Base-by-base conservation (phyloP, 2,888 invertebrate species). In the Galerucella pusilla region DNA sequence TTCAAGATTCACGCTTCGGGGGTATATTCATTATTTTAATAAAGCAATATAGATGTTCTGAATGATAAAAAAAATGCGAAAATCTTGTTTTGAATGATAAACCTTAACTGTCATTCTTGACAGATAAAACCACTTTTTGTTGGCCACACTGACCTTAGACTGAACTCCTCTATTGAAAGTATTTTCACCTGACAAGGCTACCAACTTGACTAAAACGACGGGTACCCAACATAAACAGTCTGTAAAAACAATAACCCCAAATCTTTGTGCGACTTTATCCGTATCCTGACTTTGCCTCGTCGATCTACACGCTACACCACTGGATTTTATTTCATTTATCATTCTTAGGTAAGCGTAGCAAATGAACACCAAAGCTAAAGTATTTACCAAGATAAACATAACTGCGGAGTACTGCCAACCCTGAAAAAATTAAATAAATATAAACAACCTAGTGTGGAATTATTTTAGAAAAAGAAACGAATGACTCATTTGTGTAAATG, bases 201-300 rank as follows among this genome's bases (percentile, higher is more conserved):
- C 85, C 73, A 90, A 78, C 84, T 91, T 91, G 60, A 91, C 89
- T 42, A 89, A 81, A 57, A 91, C 90, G 46, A 91, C 88, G 3
- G 91, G 91, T 71, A 91, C 87, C 91, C 91, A 92, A 83, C 91
- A 91, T 59, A 90, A 84, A 80, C 90, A 91, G 81, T 91, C 91
- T 0, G 91, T 91, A 63, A 89, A 87, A 35, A 91, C 90, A 80
- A 91, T 91, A 49, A 91, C 87, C 9, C 89, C 90, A 80, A 91
- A 91, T 83, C 91, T 86, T 81, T 90, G 90, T 14, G 91, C 90
- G 52, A 91, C 90, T 76, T 84, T 85, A 16, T 90, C 89, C 69
- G 89, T 87, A 75, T 91, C 91, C 74, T 91, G 89, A 16, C 88
- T 89, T 79, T 90, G 90, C 79, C 91, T 88, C 2, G 91, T 91